Evolutionary conservation across 2,888 invertebrate species (phyloP), one percentile per base, ranked within the genome.

Genomic region (Harpalus rufipes): DNA sequence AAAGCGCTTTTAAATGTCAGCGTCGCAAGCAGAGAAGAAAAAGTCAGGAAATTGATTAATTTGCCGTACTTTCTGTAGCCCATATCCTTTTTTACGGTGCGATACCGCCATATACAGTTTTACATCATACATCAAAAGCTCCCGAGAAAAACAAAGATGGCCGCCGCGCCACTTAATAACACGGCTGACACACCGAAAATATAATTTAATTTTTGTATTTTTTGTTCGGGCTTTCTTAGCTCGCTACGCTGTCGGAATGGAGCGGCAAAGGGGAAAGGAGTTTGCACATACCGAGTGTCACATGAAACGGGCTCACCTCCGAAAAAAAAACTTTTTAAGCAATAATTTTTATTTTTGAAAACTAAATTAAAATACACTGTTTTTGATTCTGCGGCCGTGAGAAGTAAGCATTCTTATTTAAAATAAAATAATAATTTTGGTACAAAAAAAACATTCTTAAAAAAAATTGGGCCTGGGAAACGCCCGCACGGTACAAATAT

Each of bases 141-240:
- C 87, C 86, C 86, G 87, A 85, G 84, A 85, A 85, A 86, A 85
- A 85, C 83, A 89, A 89, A 89, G 88, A 89, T 89, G 89, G 89
- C 89, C 88, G 88, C 86, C 87, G 78, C 76, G 78, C 79, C 87
- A 87, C 87, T 88, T 88, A 88, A 88, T 90, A 90, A 90, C 89
- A 86, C 85, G 87, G 89, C 89, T 90, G 90, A 90, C 90, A 89
- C 89, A 88, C 89, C 89, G 89, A 89, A 89, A 89, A 90, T 89
- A 89, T 90, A 90, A 90, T 90, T 89, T 89, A 89, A 89, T 90
- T 90, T 90, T 87, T 88, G 87, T 88, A 88, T 88, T 89, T 89
- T 89, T 89, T 88, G 88, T 87, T 87, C 87, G 86, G 74, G 86
- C 86, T 86, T 86, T 81, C 74, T 85, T 76, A 74, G 39, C 59